Evolutionary conservation across 2,888 invertebrate genomes (phyloP).

Genomic region (Masnerella sp.): DNA sequence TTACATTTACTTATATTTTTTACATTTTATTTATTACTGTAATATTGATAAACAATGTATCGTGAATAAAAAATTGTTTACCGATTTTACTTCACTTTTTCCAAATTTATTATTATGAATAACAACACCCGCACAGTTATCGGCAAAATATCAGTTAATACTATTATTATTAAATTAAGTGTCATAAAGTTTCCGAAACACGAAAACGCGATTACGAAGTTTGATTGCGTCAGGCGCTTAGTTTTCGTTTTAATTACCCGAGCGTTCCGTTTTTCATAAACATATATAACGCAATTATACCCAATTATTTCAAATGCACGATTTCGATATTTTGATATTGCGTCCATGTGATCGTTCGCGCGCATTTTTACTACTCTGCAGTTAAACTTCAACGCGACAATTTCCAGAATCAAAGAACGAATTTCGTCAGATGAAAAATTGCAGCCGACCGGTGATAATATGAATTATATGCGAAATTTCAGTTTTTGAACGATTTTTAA

Average conservation of each 20-base stretch:
- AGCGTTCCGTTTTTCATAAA: conserved; percentile 22
- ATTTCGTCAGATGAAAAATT: conserved; percentile 5
- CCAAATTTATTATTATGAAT: not conserved
- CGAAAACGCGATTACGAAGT: conserved; percentile 46
- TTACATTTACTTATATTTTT: no score
- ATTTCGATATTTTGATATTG: no score
- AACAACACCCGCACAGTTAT: conserved; percentile 2
- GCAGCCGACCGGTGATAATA: no score
- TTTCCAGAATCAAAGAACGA: no score
- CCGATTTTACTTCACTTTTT: not conserved
- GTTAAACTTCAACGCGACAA: no score
- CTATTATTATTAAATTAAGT: conserved; percentile 33
- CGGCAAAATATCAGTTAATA: conserved; percentile 33
- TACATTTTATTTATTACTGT: no score
- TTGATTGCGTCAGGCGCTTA: conserved; percentile 30
- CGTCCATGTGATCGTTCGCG: no score
- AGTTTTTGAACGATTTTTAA: no score
- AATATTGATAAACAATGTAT: no score
- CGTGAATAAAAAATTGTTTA: no score
- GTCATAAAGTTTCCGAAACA: conserved; percentile 40
- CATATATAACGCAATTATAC: conserved; percentile 18
- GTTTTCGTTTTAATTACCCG: conserved; percentile 40
- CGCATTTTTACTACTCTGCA: no score
- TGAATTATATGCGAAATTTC: no score
- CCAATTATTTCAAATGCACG: conserved; percentile 33